Evolutionary conservation across 2,888 invertebrate genomes (phyloP), one percentile per base, ranked within the genome.

Genomic region (Anagyrus pseudococci): DNA sequence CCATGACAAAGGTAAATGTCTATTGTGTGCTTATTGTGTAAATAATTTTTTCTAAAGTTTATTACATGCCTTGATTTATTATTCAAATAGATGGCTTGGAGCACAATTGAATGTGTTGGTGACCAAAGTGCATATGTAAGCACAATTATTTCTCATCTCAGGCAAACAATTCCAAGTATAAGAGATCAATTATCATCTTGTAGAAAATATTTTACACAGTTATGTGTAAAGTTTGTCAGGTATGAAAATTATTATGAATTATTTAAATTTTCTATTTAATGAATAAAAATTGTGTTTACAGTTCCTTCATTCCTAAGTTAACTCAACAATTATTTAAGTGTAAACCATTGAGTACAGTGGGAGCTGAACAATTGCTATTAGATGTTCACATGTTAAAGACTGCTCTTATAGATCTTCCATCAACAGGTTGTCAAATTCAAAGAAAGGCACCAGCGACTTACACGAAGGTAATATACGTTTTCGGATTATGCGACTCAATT

Each of bases 91-190:
- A 90, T 94, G 70, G 91, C 93, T 58, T 99, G 98, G 99, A 89
- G 93, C 69, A 89, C 90, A 58, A 89, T 98, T 58, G 95, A 95
- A 79, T 89, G 90, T 33, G 99, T 99, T 0, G 98, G 98, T 15
- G 99, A 99, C 81, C 98, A 98, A 82, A 97, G 96, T 77, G 87
- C 92, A 0, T 99, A 98, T 80, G 93, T 99, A 15, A 93, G 94
- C 0, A 91, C 92, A 1, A 92, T 99, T 47, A 89, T 93, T 1
- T 86, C 89, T 70, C 93, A 96, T 74, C 85, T 98, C 19, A 91
- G 93, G 73, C 90, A 91, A 72, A 89, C 91, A 0, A 88, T 98
- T 19, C 98, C 98, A 0, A 84, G 89, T n/a, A 86, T 98, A 2
- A 83, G 98, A 55, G 96, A 97, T 77, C 92, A 93, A 74, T 84